Conservation (phyloP, 2,888 invertebrate genomes). For the Tromatobia lineatoria region DNA sequence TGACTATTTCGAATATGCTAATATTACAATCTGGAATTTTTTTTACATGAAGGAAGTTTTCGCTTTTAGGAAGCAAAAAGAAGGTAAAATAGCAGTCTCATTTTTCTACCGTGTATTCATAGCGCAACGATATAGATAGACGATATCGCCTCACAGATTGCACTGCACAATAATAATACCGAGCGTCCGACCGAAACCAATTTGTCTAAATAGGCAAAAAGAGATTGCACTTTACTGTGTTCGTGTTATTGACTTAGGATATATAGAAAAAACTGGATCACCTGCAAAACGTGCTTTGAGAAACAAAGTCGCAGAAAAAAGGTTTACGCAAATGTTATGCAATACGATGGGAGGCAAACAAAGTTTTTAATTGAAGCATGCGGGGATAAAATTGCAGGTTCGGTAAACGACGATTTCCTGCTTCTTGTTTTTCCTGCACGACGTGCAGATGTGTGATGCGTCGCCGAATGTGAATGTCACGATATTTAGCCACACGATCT, state of each 20-base stretch:
- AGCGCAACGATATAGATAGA: not conserved
- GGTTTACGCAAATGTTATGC: constrained; percentile 3
- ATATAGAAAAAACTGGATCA: not conserved
- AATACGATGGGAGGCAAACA: constrained; percentile 31
- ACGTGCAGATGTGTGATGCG: not conserved
- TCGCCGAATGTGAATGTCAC: not conserved
- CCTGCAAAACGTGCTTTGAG: not conserved
- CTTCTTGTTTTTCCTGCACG: not conserved
- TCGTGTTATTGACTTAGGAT: not conserved
- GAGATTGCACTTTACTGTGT: not conserved
- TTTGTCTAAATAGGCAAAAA: not conserved
- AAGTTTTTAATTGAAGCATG: constrained; percentile 28
- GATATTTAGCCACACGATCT: constrained; percentile 14
- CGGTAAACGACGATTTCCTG: constrained; percentile 34
- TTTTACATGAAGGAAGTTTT: too few relatives aligned
- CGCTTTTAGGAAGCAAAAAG: too few relatives aligned
- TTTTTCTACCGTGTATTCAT: too few relatives aligned
- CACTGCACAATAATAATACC: not conserved
- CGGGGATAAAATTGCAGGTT: constrained; percentile 43
- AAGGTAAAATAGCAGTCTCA: too few relatives aligned
- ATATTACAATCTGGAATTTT: too few relatives aligned
- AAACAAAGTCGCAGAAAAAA: not conserved
- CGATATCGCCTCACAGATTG: not conserved
- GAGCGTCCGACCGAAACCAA: not conserved
- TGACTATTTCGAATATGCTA: too few relatives aligned